phyloP scores from a whole-genome alignment of 2,888 invertebrate genomes.

The Flexamia atlantica region DNA sequence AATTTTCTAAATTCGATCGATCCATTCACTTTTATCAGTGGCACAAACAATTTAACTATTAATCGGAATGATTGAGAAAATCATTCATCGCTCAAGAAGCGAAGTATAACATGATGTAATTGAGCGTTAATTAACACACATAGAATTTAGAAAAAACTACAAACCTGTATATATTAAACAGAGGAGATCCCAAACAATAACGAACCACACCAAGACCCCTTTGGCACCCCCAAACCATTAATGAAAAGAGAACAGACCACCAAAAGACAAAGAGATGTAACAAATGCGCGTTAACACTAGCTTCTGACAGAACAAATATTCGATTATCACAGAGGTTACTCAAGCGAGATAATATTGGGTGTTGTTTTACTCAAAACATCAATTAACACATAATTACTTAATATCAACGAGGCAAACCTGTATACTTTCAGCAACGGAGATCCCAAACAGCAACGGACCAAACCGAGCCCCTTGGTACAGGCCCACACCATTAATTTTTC shows the following conservation, averaged over 20 bases:
- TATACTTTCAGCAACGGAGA: neutral
- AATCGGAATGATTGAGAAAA: too few relatives aligned
- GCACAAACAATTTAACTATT: too few relatives aligned
- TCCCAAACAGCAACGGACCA: constrained; percentile 28
- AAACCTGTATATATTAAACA: neutral
- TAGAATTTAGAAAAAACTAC: neutral
- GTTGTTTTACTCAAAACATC: neutral
- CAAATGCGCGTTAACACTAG: neutral
- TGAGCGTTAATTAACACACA: too few relatives aligned
- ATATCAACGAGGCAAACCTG: neutral
- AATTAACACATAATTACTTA: neutral
- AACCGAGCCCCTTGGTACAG: constrained; percentile 4
- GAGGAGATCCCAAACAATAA: neutral
- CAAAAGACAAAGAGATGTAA: neutral
- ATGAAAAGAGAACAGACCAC: neutral
- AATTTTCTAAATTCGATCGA: too few relatives aligned
- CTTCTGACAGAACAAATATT: neutral
- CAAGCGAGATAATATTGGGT: neutral
- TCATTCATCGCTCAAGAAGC: too few relatives aligned
- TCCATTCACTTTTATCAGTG: too few relatives aligned
- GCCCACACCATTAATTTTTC: constrained; percentile 27
- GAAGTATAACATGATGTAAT: too few relatives aligned
- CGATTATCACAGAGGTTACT: neutral
- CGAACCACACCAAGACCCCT: neutral
- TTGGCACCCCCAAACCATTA: constrained; percentile 13